phyloP scores from a whole-genome alignment of 1,140 invertebrate genomes.

The Ptiloglossa arizonensis region DNA sequence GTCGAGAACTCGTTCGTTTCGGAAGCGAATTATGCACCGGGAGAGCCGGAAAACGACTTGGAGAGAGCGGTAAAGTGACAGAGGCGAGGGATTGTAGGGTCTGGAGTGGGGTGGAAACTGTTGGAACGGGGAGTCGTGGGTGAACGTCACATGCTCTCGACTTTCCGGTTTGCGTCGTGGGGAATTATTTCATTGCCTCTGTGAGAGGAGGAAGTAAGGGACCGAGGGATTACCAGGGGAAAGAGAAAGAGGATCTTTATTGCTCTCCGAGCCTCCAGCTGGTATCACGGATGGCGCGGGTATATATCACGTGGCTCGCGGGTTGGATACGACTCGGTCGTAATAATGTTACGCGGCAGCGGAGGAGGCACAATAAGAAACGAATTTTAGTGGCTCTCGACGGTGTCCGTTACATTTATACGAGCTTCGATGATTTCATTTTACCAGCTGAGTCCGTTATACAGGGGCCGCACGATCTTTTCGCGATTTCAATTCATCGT shows the following conservation, averaged over 20 bases:
- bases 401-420: not conserved
- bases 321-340: conserved; percentile 12
- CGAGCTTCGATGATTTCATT: not conserved
- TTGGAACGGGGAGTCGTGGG: conserved; percentile 1
- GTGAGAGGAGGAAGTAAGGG: conserved; percentile 19
- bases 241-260: conserved; percentile 31
- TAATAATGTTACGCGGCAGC: conserved; percentile 21
- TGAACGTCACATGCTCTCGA: conserved; percentile 29
- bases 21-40: conserved; percentile 7
- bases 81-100: not conserved
- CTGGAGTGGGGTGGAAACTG: not conserved
- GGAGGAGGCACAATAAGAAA: conserved; percentile 7
- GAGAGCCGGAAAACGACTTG: not conserved
- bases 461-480: not conserved
- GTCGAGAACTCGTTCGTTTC: not conserved
- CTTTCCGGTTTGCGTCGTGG: conserved; percentile 26
- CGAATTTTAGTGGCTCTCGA: conserved; percentile 30
- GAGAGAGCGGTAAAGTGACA: not conserved
- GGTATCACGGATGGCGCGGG: conserved; percentile 12
- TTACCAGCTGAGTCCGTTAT: not conserved
- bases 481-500: not conserved
- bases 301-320: conserved; percentile 30
- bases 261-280: conserved; percentile 32
- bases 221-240: not conserved
- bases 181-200: conserved; percentile 53